Conservation (phyloP, 2,113 vertebrate species). For the Colossoma macropomum region DNA sequence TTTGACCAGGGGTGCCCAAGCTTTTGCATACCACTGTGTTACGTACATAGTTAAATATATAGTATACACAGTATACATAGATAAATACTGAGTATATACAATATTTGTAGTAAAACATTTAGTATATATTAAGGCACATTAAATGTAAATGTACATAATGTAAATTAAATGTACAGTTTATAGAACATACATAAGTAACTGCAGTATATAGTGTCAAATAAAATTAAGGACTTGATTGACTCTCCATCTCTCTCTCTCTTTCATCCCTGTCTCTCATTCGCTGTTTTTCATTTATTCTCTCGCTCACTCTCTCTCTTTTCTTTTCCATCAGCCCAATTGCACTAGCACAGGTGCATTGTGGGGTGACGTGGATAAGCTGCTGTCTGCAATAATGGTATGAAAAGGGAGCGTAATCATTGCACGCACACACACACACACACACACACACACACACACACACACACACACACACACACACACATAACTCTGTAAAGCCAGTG, state of each 20-base stretch:
- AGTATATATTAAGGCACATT: too few species aligned
- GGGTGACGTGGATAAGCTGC: background rate
- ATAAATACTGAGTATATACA: too few species aligned
- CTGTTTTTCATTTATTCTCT: background rate
- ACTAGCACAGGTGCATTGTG: background rate
- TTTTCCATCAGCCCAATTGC: constrained; percentile 1
- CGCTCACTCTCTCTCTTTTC: background rate
- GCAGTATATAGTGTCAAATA: too few species aligned
- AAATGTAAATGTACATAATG: too few species aligned
- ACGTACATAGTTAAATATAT: too few species aligned
- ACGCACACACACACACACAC: background rate
- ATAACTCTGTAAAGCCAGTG: background rate
- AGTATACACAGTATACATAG: too few species aligned
- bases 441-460: background rate
- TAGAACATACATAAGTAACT: too few species aligned
- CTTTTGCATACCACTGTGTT: too few species aligned
- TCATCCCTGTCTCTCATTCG: background rate
- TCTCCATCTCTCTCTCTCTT: background rate
- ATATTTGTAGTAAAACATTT: too few species aligned
- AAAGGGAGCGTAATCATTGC: background rate
- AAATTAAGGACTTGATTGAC: too few species aligned
- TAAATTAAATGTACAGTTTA: too few species aligned
- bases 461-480: background rate
- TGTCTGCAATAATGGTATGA: constrained; percentile 8
- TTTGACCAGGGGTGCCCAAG: too few species aligned